These are phyloP conservation scores for Trididemnum nubilum DNA, from an alignment of 23 tunicate genomes.

Conservation along the genomic window DNA sequence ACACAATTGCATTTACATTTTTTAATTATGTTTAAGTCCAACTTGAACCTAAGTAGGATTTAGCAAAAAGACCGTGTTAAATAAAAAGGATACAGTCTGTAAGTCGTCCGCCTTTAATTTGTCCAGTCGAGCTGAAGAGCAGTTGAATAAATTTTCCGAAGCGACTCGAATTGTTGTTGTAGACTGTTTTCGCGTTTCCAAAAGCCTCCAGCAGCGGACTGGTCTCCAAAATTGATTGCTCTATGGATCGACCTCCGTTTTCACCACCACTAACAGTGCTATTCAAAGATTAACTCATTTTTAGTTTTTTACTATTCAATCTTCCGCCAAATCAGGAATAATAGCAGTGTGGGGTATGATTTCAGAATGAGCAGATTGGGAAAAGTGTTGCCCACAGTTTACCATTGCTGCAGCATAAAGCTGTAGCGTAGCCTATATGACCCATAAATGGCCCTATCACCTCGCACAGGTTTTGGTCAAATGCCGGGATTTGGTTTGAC, in stretches of 20 bases:
- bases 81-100: slow-evolving; percentile 92
- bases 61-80: too few relatives aligned
- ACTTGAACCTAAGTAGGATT: too few relatives aligned
- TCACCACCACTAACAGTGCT: slow-evolving; percentile 6
- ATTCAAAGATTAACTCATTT: background rate
- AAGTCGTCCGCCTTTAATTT: slow-evolving; percentile 90
- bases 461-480: too few relatives aligned
- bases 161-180: slow-evolving; percentile 97
- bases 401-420: too few relatives aligned
- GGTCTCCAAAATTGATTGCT: slow-evolving; percentile 86
- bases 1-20: too few relatives aligned
- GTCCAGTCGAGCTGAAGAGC: slow-evolving; percentile 70
- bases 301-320: background rate
- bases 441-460: too few relatives aligned
- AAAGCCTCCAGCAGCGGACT: slow-evolving; percentile 95
- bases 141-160: slow-evolving; percentile 96
- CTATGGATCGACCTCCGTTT: slow-evolving; percentile 86
- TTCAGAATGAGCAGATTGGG: too few relatives aligned
- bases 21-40: too few relatives aligned
- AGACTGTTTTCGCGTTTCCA: slow-evolving; percentile 96
- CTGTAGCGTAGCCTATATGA: too few relatives aligned
- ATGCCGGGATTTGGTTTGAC: too few relatives aligned
- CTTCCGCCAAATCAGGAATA: background rate
- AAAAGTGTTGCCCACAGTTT: too few relatives aligned
- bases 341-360: background rate